These are phyloP conservation scores for Acronicta psi DNA, from an alignment of 2,888 invertebrate species.

Conservation along the genomic window DNA sequence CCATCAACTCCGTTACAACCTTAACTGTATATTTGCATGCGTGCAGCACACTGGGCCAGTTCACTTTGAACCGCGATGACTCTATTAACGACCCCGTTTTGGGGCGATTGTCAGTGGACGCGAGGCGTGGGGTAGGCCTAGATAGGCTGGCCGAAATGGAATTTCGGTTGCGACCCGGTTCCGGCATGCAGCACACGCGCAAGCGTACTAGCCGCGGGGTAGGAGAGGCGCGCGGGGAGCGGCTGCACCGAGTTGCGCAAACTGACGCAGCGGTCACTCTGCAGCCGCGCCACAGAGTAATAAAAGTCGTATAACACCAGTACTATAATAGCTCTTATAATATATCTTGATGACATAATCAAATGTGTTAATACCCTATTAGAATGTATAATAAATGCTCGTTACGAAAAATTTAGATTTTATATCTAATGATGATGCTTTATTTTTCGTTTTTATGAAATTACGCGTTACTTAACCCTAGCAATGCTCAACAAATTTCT, in stretches of 20 bases:
- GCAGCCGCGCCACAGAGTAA: constrained; percentile 67
- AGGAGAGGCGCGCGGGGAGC: constrained; percentile 68
- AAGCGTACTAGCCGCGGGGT: constrained; percentile 76
- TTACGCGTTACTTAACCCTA: constrained; percentile 8
- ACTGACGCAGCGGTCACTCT: constrained; percentile 78
- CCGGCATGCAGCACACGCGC: constrained; percentile 87
- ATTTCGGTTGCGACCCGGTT: constrained; percentile 87
- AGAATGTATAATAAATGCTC: constrained; percentile 1
- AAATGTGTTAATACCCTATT: constrained; percentile 8
- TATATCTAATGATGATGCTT: neutral
- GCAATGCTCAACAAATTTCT: constrained; percentile 5
- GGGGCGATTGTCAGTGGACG: constrained; percentile 32
- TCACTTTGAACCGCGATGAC: constrained; percentile 63
- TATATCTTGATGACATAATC: constrained; percentile 27
- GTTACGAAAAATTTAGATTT: neutral
- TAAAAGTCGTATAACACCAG: constrained; percentile 56
- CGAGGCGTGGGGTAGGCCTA: constrained; percentile 71
- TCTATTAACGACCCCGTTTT: constrained; percentile 60
- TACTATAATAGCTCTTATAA: constrained; percentile 34
- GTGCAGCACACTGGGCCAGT: constrained; percentile 79
- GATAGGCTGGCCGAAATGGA: constrained; percentile 67
- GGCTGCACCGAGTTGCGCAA: constrained; percentile 88
- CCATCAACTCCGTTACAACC: constrained; percentile 76
- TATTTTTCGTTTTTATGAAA: constrained; percentile 1
- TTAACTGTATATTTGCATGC: constrained; percentile 88